These are phyloP conservation scores for Gryllus bimaculatus DNA, from an alignment of 1,140 invertebrate species.

Conservation along the genomic window DNA sequence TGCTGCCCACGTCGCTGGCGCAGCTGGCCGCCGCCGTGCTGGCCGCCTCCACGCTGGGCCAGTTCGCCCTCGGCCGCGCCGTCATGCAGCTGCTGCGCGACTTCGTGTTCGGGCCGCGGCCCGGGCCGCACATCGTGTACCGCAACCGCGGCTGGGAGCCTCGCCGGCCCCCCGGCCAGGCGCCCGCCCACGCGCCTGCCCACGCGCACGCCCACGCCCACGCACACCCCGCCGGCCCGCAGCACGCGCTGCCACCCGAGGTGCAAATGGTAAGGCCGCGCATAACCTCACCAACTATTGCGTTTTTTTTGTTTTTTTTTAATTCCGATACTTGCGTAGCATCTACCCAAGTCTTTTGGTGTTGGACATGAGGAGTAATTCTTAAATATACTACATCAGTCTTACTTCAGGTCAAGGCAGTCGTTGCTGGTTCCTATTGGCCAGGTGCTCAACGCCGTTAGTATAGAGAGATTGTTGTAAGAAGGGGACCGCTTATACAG, in stretches of 20 bases:
- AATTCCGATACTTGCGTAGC: too few species aligned
- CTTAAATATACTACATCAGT: too few species aligned
- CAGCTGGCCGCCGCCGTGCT: background rate
- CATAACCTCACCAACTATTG: too few species aligned
- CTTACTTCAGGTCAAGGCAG: too few species aligned
- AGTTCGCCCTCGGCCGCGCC: conserved; percentile 27
- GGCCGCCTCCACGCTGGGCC: conserved; percentile 27
- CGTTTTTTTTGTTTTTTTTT: too few species aligned
- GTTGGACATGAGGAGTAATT: too few species aligned
- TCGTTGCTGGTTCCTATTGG: too few species aligned
- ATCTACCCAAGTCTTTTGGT: too few species aligned
- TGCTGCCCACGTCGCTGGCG: background rate
- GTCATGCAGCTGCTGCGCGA: conserved; percentile 27
- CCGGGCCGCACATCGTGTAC: conserved; percentile 25
- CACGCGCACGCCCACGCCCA: too few species aligned
- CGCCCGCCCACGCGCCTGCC: background rate
- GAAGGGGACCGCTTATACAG: too few species aligned
- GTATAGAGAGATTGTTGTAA: too few species aligned
- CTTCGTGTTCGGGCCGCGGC: conserved; percentile 28
- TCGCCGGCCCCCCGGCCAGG: background rate
- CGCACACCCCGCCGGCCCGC: background rate
- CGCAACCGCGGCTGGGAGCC: conserved; percentile 25
- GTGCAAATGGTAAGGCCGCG: background rate
- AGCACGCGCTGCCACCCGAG: background rate
- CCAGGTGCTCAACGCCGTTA: too few species aligned